Evolutionary conservation across 2,888 invertebrate genomes (phyloP).

Genomic region (Trachelus troglodyta): DNA sequence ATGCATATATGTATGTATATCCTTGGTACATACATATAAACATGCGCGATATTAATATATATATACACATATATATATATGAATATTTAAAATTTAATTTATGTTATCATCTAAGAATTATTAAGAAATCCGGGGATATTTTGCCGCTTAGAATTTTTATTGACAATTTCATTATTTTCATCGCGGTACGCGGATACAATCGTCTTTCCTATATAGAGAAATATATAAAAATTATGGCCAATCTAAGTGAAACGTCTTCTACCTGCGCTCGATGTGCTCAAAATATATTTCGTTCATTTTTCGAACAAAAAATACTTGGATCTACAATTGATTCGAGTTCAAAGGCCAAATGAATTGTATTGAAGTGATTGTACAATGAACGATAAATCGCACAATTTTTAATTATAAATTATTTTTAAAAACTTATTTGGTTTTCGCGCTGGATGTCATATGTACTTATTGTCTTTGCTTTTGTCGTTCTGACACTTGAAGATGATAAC

Average conservation of each 20-base stretch:
- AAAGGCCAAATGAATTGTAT: not conserved
- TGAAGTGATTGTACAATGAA: constrained; percentile 1
- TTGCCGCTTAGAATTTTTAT: not conserved
- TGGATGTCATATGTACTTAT: constrained; percentile 12
- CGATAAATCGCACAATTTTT: constrained; percentile 21
- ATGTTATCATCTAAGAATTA: not conserved
- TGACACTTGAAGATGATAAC: not conserved
- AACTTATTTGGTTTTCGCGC: constrained; percentile 18
- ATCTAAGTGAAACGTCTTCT: not conserved
- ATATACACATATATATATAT: not conserved
- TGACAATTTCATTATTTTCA: not conserved
- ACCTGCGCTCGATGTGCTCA: not conserved
- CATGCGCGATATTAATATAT: not conserved
- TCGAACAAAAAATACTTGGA: not conserved
- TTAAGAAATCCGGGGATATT: not conserved
- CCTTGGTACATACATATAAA: not conserved
- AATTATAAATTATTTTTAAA: not conserved
- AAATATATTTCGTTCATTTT: not conserved
- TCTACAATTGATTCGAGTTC: not conserved
- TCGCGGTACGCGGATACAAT: not conserved
- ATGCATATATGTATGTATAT: constrained; percentile 20
- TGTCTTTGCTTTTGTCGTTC: constrained; percentile 9
- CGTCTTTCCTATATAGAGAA: not conserved
- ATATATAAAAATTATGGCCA: not conserved
- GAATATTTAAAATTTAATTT: not conserved